A percentile compares a stretch with the other conserved stretches of the same genome.
These are phyloP conservation scores for Nematopogon swammerdamellus DNA, from an alignment of 2,888 invertebrate genomes.

Conservation along the genomic window DNA sequence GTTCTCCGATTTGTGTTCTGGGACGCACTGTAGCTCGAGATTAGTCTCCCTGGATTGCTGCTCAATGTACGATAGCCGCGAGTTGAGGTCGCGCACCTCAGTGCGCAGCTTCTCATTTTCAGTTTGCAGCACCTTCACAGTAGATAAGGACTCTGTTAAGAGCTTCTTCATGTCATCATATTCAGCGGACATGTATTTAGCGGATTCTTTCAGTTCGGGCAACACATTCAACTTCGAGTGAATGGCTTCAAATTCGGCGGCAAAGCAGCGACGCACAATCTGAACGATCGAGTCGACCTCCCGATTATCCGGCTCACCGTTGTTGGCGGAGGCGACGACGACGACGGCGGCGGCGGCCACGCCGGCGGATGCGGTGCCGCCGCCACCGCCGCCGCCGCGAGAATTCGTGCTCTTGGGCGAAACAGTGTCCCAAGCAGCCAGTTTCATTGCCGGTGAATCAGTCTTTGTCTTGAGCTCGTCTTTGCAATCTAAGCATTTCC, in stretches of 20 bases:
- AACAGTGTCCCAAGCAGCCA: no score
- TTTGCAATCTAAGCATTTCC: neutral
- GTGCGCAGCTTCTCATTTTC: constrained; percentile 8
- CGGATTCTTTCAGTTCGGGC: neutral
- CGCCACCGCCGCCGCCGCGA: no score
- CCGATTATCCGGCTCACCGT: neutral
- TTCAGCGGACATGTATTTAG: neutral
- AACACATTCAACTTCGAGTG: neutral
- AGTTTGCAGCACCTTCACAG: constrained; percentile 1
- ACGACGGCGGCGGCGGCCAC: no score
- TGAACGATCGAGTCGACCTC: neutral
- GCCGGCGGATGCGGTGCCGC: no score
- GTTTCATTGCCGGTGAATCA: neutral
- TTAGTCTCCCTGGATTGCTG: constrained; percentile 11
- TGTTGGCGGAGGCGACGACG: neutral
- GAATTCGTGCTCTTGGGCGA: no score
- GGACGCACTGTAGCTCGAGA: constrained; percentile 13
- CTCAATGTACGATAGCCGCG: constrained; percentile 10
- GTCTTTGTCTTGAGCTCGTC: neutral
- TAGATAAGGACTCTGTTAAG: neutral
- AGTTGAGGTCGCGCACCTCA: constrained; percentile 1
- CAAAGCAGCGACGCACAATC: neutral
- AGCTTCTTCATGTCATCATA: constrained; percentile 4
- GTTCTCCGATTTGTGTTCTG: constrained; percentile 13
- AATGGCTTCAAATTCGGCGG: neutral